These are phyloP conservation scores for Diploptera punctata DNA, from an alignment of 2,888 invertebrate species.

Conservation along the genomic window DNA sequence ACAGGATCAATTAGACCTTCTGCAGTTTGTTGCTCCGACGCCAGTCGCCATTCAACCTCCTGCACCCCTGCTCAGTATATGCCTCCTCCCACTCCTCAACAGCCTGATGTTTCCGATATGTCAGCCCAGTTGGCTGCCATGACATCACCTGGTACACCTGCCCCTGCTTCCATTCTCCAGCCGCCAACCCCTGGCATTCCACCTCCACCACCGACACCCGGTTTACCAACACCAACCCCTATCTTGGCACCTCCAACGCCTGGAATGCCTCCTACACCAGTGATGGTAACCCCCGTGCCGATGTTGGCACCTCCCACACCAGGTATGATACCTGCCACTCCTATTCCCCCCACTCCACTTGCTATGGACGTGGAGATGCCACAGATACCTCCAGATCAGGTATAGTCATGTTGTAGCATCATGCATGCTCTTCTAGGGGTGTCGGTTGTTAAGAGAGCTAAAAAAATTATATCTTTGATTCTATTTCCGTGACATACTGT, in stretches of 20 bases:
- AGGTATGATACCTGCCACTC: slow-evolving; percentile 37
- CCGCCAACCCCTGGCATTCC: slow-evolving; percentile 48
- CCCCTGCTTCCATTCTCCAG: slow-evolving; percentile 46
- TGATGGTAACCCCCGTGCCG: slow-evolving; percentile 41
- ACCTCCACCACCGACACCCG: slow-evolving; percentile 50
- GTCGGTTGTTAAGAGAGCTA: too few relatives aligned
- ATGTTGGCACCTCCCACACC: slow-evolving; percentile 37
- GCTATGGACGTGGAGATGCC: slow-evolving; percentile 63
- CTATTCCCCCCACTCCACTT: slow-evolving; percentile 52
- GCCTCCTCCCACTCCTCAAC: slow-evolving; percentile 59
- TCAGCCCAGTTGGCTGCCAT: not conserved
- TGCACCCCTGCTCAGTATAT: slow-evolving; percentile 57
- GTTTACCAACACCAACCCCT: slow-evolving; percentile 44
- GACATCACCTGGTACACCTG: not conserved
- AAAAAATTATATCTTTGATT: too few relatives aligned
- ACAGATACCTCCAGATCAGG: slow-evolving; percentile 68
- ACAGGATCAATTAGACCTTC: slow-evolving; percentile 33
- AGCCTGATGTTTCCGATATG: slow-evolving; percentile 35
- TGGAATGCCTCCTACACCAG: slow-evolving; percentile 43
- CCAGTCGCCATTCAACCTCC: slow-evolving; percentile 47
- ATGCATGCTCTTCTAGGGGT: too few relatives aligned
- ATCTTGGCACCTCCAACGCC: slow-evolving; percentile 39
- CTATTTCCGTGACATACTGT: too few relatives aligned
- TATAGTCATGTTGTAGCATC: slow-evolving; percentile 45
- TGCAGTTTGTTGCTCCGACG: slow-evolving; percentile 50